These are phyloP conservation scores for Dilophus febrilis DNA, from an alignment of 2,888 invertebrate genomes.

Conservation along the genomic window DNA sequence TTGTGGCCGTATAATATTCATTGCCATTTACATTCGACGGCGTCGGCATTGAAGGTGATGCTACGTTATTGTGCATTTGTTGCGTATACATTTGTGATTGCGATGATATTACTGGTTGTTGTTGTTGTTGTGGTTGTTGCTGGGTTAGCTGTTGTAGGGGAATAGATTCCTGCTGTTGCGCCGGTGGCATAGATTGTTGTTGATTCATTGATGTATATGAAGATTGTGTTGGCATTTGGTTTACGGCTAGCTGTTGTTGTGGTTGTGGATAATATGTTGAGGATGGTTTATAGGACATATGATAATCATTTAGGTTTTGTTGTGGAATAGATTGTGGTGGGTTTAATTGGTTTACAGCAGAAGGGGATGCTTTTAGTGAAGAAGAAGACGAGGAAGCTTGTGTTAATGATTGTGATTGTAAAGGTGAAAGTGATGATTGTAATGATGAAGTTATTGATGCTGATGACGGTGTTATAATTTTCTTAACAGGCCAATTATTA, in stretches of 20 bases:
- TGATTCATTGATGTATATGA: no score
- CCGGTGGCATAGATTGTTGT: not conserved
- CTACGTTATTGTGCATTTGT: not conserved
- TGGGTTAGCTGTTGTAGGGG: not conserved
- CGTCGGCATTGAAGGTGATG: not conserved
- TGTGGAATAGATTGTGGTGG: no score
- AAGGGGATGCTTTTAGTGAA: no score
- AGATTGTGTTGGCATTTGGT: not conserved
- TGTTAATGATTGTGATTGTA: not conserved
- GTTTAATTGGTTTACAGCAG: no score
- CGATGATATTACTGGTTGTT: constrained; percentile 1
- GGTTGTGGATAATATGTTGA: not conserved
- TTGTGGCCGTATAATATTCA: constrained; percentile 1
- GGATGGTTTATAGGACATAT: no score
- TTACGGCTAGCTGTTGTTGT: not conserved
- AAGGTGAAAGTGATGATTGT: not conserved
- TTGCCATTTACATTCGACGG: not conserved
- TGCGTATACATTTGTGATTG: constrained; percentile 1
- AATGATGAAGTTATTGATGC: not conserved
- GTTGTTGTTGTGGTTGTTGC: constrained; percentile 1
- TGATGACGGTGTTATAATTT: not conserved
- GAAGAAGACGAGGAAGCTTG: not conserved
- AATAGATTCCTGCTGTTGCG: no score
- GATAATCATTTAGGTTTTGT: no score
- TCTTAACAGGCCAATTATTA: constrained; percentile 6